Evolutionary conservation across 2,797 vertebrate genomes (phyloP).

Genomic region (Macrochelys suwanniensis): DNA sequence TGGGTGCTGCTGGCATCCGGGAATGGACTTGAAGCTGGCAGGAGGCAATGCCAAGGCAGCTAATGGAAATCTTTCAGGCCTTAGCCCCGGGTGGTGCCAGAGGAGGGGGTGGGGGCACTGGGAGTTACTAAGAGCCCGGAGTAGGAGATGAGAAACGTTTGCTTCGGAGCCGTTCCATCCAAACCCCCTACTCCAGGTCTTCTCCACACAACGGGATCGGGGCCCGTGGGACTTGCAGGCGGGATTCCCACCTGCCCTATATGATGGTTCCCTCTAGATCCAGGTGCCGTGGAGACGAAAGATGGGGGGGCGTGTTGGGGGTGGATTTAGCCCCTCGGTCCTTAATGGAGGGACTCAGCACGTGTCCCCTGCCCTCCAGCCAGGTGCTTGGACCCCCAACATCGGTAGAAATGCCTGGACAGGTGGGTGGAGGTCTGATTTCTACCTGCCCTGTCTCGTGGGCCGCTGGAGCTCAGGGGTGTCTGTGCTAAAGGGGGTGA

Average conservation of each 20-base stretch:
- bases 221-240: neutral
- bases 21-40: neutral
- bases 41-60: neutral
- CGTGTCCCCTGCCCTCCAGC: neutral
- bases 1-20: neutral
- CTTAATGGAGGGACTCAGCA: neutral
- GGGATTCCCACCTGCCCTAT: neutral
- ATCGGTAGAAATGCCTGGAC: neutral
- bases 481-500: neutral
- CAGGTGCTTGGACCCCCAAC: neutral
- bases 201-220: neutral
- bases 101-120: neutral
- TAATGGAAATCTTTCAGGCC: neutral
- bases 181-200: neutral
- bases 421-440: neutral
- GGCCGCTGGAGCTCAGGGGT: neutral
- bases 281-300: neutral
- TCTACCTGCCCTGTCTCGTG: neutral
- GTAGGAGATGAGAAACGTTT: neutral
- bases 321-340: neutral
- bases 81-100: neutral
- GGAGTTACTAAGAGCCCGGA: neutral
- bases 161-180: neutral
- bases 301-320: neutral
- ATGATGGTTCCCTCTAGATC: neutral